phyloP scores from a whole-genome alignment of 1,140 invertebrate species.

The Drosophila sp. region DNA sequence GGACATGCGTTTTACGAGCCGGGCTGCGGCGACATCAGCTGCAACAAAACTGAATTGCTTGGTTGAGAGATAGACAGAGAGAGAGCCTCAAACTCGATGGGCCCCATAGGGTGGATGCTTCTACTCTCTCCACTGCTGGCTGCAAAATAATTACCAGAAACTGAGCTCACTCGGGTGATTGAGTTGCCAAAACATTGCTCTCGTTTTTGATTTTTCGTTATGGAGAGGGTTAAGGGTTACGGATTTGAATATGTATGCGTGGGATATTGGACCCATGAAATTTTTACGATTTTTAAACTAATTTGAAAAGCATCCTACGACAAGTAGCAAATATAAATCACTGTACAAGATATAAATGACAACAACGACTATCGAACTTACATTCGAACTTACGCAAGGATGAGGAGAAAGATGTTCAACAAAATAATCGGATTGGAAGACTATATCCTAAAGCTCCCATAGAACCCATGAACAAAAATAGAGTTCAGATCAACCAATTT shows the following conservation, averaged over 20 bases:
- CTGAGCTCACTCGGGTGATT: conserved; percentile 60
- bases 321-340: conserved; percentile 63
- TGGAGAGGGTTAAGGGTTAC: neutral
- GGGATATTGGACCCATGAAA: conserved; percentile 54
- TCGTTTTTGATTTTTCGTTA: conserved; percentile 73
- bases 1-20: conserved; percentile 79
- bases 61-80: conserved; percentile 24
- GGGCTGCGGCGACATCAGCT: conserved; percentile 77
- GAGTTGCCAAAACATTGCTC: conserved; percentile 77
- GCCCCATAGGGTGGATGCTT: conserved; percentile 20
- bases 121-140: conserved; percentile 51
- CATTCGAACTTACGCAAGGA: too few relatives aligned
- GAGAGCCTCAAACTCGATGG: neutral
- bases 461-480: too few relatives aligned
- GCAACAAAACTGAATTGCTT: conserved; percentile 76
- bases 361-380: conserved; percentile 46
- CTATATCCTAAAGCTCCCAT: too few relatives aligned
- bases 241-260: conserved; percentile 56
- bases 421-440: too few relatives aligned
- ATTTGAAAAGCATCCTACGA: conserved; percentile 46
- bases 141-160: conserved; percentile 80
- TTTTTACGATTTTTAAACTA: conserved; percentile 73
- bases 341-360: conserved; percentile 78
- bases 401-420: too few relatives aligned
- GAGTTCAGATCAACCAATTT: too few relatives aligned